These are phyloP conservation scores for Calephelis perditalis DNA, from an alignment of 2,888 invertebrate genomes.

Conservation along the genomic window DNA sequence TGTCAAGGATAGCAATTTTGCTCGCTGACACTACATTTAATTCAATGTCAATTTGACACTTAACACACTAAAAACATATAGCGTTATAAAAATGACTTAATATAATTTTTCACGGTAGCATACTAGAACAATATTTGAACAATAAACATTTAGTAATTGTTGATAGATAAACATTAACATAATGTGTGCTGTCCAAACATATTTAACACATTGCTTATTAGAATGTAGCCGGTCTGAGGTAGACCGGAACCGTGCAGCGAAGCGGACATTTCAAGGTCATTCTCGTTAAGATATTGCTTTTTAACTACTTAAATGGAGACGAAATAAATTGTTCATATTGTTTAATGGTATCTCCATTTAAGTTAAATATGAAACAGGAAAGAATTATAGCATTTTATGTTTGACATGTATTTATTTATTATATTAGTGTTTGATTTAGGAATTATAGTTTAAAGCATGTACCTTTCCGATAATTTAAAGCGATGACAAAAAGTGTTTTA, in stretches of 20 bases:
- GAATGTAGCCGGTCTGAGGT: background rate
- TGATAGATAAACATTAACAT: background rate
- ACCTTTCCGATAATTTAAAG: too few relatives aligned
- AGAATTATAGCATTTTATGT: background rate
- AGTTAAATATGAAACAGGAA: background rate
- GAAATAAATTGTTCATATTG: background rate
- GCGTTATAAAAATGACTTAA: background rate
- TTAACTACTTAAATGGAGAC: background rate
- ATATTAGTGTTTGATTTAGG: too few relatives aligned
- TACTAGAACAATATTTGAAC: background rate
- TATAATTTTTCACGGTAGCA: background rate
- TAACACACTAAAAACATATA: background rate
- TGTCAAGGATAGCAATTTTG: too few relatives aligned
- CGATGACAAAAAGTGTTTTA: too few relatives aligned
- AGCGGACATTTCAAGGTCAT: background rate
- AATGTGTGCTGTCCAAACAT: background rate
- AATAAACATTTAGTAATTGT: slow-evolving; percentile 1
- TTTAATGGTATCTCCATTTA: background rate
- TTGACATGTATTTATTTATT: too few relatives aligned
- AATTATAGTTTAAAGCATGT: too few relatives aligned
- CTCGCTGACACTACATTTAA: too few relatives aligned
- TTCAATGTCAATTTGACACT: too few relatives aligned
- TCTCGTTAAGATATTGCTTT: background rate
- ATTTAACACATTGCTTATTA: background rate
- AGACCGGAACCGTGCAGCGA: slow-evolving; percentile 3